A percentile compares a stretch with the other conserved stretches of the same genome.
Evolutionary conservation across 2,113 vertebrate genomes (phyloP).

Genomic region (Clarias magur): DNA sequence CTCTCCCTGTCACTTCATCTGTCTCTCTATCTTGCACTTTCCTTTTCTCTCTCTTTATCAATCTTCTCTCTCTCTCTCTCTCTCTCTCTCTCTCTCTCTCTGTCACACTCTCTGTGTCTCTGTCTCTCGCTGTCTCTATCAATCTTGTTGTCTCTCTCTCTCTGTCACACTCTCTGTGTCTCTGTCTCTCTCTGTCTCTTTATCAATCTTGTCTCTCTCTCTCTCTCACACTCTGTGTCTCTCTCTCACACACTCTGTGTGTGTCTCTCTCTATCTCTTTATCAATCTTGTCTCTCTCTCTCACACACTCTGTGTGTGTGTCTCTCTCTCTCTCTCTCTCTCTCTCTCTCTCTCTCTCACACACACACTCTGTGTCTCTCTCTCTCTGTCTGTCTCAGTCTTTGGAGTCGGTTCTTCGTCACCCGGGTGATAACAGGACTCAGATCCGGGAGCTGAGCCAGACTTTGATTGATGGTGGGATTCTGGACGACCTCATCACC

Average conservation of each 20-base stretch:
- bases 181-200: too few relatives aligned
- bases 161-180: background rate
- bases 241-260: background rate
- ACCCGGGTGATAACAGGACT: constrained; percentile 93
- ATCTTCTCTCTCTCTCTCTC: too few relatives aligned
- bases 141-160: constrained; percentile 53
- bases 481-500: constrained; percentile 95
- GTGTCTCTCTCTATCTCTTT: constrained; percentile 56
- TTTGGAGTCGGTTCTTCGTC: constrained; percentile 87
- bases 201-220: background rate
- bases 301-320: too few relatives aligned
- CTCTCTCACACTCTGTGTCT: background rate
- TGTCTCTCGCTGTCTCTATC: too few relatives aligned
- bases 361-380: background rate
- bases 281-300: too few relatives aligned
- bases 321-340: background rate
- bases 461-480: constrained; percentile 96
- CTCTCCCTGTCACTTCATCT: too few relatives aligned
- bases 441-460: constrained; percentile 97
- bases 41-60: too few relatives aligned
- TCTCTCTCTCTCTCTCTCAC: background rate
- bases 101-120: too few relatives aligned
- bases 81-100: too few relatives aligned
- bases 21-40: too few relatives aligned
- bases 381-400: constrained; percentile 68